These are phyloP conservation scores for Caenorhabditis remanei DNA, from an alignment of 1,140 invertebrate species.

Conservation along the genomic window DNA sequence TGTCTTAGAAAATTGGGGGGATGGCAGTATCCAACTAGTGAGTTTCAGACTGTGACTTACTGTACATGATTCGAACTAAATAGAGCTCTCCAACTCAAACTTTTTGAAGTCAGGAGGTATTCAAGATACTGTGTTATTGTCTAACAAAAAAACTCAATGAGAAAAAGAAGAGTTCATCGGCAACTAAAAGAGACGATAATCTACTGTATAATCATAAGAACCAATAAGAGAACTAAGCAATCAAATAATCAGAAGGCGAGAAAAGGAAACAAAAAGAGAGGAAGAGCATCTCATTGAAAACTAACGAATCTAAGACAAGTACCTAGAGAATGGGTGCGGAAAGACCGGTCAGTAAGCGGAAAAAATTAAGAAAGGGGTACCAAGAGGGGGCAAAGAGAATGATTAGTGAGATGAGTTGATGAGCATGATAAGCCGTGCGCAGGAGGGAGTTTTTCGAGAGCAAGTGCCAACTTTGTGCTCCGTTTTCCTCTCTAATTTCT, in stretches of 20 bases:
- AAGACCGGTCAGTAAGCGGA: conserved; percentile 46
- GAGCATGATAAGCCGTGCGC: conserved; percentile 51
- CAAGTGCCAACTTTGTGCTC: conserved; percentile 45
- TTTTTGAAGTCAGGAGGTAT: too few species aligned
- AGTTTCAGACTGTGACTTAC: too few species aligned
- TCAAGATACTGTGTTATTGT: too few species aligned
- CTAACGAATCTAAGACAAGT: not conserved
- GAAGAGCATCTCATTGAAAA: not conserved
- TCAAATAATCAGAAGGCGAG: not conserved
- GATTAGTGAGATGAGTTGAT: conserved; percentile 47
- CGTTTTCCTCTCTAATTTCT: not conserved
- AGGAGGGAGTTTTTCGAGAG: conserved; percentile 35
- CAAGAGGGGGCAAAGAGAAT: not conserved
- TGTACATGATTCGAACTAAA: too few species aligned
- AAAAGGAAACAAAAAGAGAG: not conserved
- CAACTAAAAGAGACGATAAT: not conserved
- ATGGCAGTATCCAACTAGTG: too few species aligned
- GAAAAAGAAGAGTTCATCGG: not conserved
- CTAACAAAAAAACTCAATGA: not conserved
- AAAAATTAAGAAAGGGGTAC: not conserved
- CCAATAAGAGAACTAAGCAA: not conserved
- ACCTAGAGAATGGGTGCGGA: conserved; percentile 16
- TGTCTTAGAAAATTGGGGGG: too few species aligned
- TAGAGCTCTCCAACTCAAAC: too few species aligned
- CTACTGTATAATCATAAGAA: conserved; percentile 10